Base-by-base conservation (phyloP, 2,797 vertebrate genomes). In the Aldrovandia affinis region DNA sequence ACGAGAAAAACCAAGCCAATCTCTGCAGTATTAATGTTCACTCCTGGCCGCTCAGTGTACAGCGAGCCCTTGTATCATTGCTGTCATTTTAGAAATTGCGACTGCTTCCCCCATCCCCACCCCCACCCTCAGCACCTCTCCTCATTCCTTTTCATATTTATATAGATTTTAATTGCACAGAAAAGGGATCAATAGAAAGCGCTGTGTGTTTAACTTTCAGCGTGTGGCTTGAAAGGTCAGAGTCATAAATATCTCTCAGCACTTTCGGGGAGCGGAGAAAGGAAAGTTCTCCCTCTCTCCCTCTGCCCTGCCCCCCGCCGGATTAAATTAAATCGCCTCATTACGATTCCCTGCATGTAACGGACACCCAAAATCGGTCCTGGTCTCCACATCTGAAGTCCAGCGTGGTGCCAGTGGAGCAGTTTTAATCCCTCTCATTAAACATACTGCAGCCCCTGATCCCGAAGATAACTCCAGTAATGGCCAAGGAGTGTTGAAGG, bases 401-500 rank as follows among this genome's bases (percentile, higher is more conserved):
- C 80, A n/a, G 8, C 28, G 77, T 65, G 59, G 39, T 75, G 88
- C 81, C 85, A 33, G 68, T 70, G n/a, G n/a, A 85, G 84, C 84
- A 75, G 82, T 83, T 83, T 89, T 91, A 88, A 93, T 94, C 85
- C 28, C 85, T 78, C 87, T 90, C 88, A 89, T 93, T 92, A 92
- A 65, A 89, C 85, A 88, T 85, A 87, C 90, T 88, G 83, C 87
- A 88, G 90, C 89, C 89, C 85, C 81, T 6, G 86, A 89, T 89
- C 90, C 89, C 2, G 25, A 77, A 84, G 86, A 91, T 85, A 88
- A 81, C 87, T 86, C 88, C 63, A 86, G 87, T 88, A 85, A 91
- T 91, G 88, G 89, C 88, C 93, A 93, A 94, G 94, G 90, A 94
- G 89, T n/a, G 84, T 84, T 88, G 88, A 90, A 90, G 83, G 87